These are phyloP conservation scores for Himalopsyche anomala DNA, from an alignment of 2,888 invertebrate species.

Conservation along the genomic window DNA sequence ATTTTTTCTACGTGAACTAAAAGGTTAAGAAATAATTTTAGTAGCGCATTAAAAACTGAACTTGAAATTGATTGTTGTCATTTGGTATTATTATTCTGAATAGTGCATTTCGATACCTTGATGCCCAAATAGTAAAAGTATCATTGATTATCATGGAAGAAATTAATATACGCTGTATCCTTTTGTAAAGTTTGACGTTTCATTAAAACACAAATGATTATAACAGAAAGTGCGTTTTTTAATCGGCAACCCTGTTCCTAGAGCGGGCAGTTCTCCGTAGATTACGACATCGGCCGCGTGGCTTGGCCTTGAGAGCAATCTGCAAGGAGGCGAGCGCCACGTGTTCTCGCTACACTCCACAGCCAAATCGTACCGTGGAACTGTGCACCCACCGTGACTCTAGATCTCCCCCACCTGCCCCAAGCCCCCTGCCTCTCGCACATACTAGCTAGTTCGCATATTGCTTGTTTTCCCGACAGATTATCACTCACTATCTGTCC, in stretches of 20 bases:
- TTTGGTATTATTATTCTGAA: too few species aligned
- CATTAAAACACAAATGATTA: too few species aligned
- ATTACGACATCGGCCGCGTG: conserved; percentile 51
- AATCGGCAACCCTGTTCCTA: conserved; percentile 18
- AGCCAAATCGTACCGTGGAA: conserved; percentile 39
- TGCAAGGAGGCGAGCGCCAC: conserved; percentile 53
- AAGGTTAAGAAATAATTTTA: too few species aligned
- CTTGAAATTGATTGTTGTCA: too few species aligned
- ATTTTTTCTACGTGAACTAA: too few species aligned
- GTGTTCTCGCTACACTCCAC: conserved; percentile 66
- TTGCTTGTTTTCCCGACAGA: conserved; percentile 35
- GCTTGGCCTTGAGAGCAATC: conserved; percentile 56
- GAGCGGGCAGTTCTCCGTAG: conserved; percentile 14
- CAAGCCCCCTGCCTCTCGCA: not conserved
- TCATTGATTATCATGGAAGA: too few species aligned
- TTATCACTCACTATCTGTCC: conserved; percentile 3
- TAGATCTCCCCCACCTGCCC: not conserved
- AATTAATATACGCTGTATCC: too few species aligned
- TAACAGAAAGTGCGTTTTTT: too few species aligned
- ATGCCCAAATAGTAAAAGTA: too few species aligned
- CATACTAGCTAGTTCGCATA: not conserved
- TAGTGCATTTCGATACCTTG: too few species aligned
- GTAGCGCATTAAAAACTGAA: too few species aligned
- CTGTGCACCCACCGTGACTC: conserved; percentile 45
- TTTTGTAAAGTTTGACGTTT: too few species aligned